Evolutionary conservation across 2,888 invertebrate species (phyloP).

Genomic region (Cybosia mesomella): DNA sequence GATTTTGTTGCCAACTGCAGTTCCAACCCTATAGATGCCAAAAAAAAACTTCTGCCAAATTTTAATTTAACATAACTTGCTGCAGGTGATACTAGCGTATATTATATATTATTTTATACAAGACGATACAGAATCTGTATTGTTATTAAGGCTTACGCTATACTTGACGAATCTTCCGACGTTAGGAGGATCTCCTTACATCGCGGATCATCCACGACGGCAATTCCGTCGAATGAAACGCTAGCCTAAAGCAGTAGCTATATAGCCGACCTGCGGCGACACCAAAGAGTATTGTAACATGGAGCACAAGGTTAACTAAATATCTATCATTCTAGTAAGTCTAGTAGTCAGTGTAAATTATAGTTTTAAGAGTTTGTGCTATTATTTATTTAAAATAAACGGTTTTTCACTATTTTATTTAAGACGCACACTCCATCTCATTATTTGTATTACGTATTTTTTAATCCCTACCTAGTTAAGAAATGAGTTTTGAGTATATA

Average conservation of each 20-base stretch:
- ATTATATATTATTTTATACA: background rate
- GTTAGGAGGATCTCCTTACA: too few relatives aligned
- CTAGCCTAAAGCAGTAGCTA: background rate
- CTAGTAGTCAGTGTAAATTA: background rate
- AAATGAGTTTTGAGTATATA: too few relatives aligned
- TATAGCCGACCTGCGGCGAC: background rate
- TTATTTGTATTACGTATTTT: background rate
- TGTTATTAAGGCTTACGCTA: background rate
- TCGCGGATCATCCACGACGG: background rate
- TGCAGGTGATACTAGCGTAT: background rate
- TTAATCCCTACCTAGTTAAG: background rate
- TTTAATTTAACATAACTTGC: background rate
- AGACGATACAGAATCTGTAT: background rate
- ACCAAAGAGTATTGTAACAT: background rate
- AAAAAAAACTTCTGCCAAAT: background rate
- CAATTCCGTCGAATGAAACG: background rate
- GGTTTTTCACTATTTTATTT: background rate
- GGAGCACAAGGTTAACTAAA: background rate
- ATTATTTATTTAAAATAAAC: conserved; percentile 1
- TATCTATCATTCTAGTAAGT: background rate
- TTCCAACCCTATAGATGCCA: background rate
- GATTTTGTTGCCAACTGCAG: background rate
- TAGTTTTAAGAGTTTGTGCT: background rate
- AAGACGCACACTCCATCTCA: background rate
- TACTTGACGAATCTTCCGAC: background rate